Conservation (phyloP, 1,140 invertebrate genomes). For the Triops cancriformis region DNA sequence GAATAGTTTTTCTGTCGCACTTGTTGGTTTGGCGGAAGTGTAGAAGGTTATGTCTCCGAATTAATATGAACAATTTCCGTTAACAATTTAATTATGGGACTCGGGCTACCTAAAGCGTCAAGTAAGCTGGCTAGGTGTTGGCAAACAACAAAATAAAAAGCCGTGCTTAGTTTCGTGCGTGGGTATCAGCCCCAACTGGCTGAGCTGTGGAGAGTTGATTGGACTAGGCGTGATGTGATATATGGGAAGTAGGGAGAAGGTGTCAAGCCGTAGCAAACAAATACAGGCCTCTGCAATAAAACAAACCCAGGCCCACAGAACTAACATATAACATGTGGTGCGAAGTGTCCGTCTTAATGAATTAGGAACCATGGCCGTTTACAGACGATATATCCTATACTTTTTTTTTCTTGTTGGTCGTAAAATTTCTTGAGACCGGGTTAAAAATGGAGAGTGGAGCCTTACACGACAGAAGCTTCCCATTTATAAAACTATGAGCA, state of each 20-base stretch:
- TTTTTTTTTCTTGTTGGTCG: background rate
- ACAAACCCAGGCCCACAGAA: background rate
- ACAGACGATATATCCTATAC: background rate
- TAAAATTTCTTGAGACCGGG: background rate
- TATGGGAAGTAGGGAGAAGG: slow-evolving; percentile 12
- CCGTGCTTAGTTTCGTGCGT: background rate
- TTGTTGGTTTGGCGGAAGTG: no score
- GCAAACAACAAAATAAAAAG: background rate
- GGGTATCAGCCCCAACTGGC: background rate
- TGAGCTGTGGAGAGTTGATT: background rate
- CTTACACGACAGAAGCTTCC: no score
- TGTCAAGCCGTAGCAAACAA: slow-evolving; percentile 9
- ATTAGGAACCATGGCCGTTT: background rate
- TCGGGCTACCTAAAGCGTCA: background rate
- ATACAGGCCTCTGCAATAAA: slow-evolving; percentile 10
- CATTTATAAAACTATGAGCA: no score
- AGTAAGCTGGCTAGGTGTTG: background rate
- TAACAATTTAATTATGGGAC: no score
- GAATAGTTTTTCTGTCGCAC: no score
- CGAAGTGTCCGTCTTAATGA: background rate
- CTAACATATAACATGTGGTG: background rate
- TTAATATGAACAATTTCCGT: no score
- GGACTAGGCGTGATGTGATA: background rate
- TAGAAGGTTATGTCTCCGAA: no score
- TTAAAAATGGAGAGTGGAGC: background rate